Base-by-base conservation (phyloP, 1,140 invertebrate species). In the Zaprionus tsacasi region DNA sequence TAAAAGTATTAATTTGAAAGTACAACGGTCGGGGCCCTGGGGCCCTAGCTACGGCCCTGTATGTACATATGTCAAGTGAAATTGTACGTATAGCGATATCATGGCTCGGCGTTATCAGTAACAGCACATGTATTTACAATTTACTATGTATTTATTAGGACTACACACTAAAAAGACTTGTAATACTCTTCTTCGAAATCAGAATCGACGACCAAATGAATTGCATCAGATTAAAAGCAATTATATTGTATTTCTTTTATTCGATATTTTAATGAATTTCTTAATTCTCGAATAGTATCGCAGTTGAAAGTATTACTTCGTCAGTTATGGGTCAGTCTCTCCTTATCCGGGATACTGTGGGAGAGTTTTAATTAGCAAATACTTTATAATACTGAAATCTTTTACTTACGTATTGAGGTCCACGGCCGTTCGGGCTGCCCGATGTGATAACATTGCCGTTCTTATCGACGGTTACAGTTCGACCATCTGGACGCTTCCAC, bases 401-500 rank as follows among this genome's bases (percentile, higher is more conserved):
- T 13, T 7, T 35, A 73, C 77, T 79, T 59, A 79, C 77, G 30
- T 43, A 40, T 64, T 77, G 74, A 17, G 77, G 27, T 45, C 63
- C 69, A 35, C 69, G 52, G 27, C 77, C 77, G 17, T 76, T 76
- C 11, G 73, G 73, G 11, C 68, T 59, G n/a, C 74, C 74, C 10
- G 77, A 73, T 10, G 59, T 68, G n/a, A 74, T 73, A 21, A 40
- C 33, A 3, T 43, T 68, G 12, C 78, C 81, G n/a, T 54, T 6
- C 1, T 6, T 2, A 12, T 58, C 77, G 0, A 80, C 5, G 6
- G 58, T 17, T 0, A 83, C 81, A 1, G 81, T 83, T 11, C 81
- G 81, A 36, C 81, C 81, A 35, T 85, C 77, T 0, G 77, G 48
- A 33, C 81, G 81, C 27, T 67, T 83, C 81, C 81, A 83, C 6